Evolutionary conservation across 2,797 vertebrate genomes (phyloP).

Genomic region (Girardinus metallicus): DNA sequence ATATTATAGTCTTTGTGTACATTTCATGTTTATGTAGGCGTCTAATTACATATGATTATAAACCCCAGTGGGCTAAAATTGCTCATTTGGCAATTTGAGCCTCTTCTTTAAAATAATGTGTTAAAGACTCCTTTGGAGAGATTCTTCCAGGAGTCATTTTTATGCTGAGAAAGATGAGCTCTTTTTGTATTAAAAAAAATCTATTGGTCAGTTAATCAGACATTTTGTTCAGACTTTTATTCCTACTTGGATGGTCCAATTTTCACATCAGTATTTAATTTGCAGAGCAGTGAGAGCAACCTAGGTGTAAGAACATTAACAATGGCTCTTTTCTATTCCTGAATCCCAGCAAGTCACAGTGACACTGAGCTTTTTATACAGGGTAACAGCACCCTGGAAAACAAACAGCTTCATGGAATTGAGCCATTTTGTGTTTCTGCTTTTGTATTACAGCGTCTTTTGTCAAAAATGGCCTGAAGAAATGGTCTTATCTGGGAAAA

Average conservation of each 20-base stretch:
- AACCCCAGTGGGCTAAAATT: background rate
- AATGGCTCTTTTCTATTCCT: conserved; percentile 1
- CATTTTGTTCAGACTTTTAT: background rate
- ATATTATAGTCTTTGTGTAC: background rate
- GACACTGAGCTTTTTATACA: conserved; percentile 9
- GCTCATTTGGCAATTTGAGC: background rate
- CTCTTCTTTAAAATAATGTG: background rate
- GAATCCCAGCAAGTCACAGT: background rate
- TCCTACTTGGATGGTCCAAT: background rate
- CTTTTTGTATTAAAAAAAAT: background rate
- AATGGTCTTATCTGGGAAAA: conserved; percentile 2
- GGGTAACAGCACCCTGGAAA: background rate
- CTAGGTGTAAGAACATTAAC: conserved; percentile 3
- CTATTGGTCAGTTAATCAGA: background rate
- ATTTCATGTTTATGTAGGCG: background rate
- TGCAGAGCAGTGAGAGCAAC: background rate
- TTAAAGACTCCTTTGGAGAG: background rate
- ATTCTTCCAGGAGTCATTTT: background rate
- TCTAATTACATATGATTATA: background rate
- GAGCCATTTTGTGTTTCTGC: conserved; percentile 5
- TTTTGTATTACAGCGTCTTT: background rate
- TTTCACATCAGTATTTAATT: conserved; percentile 9
- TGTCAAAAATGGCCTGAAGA: conserved; percentile 1
- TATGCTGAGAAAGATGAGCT: background rate
- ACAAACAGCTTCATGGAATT: background rate